Evolutionary conservation across 2,888 invertebrate species (phyloP).

Genomic region (Scotopteryx bipunctaria): DNA sequence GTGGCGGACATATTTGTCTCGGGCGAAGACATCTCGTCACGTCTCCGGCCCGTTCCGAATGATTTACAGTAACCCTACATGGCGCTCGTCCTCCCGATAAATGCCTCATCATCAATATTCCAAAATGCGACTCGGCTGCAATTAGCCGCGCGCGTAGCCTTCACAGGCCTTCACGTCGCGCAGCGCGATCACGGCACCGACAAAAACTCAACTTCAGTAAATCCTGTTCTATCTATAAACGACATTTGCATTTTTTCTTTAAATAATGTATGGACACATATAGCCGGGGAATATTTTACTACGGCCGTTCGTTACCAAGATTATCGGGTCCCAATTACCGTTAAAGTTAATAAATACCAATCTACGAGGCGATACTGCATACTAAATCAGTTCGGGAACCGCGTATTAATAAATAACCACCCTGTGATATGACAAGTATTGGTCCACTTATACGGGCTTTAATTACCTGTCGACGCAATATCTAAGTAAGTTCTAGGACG

Average conservation of each 20-base stretch:
- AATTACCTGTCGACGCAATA: constrained; percentile 63
- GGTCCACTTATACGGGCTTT: constrained; percentile 63
- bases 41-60: constrained; percentile 74
- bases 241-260: constrained; percentile 61
- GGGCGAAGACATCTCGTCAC: constrained; percentile 79
- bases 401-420: constrained; percentile 63
- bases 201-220: constrained; percentile 67
- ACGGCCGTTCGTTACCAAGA: constrained; percentile 37
- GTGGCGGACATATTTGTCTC: constrained; percentile 74
- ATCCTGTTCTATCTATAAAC: constrained; percentile 77
- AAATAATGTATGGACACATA: constrained; percentile 41
- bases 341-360: constrained; percentile 62
- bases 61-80: constrained; percentile 80
- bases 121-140: constrained; percentile 80
- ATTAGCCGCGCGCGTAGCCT: constrained; percentile 78
- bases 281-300: constrained; percentile 31
- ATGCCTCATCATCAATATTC: constrained; percentile 83
- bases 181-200: constrained; percentile 57
- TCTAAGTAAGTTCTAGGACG: constrained; percentile 42
- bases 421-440: constrained; percentile 65
- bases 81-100: constrained; percentile 80
- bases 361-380: constrained; percentile 62
- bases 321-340: constrained; percentile 53
- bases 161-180: constrained; percentile 73
- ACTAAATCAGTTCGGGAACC: constrained; percentile 68